These are phyloP conservation scores for human DNA, from an alignment of 2,113 vertebrate species.

Conservation along the genomic window GRCh38 chr12:23762001-23762500, in stretches of 20 bases:
- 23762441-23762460: constrained; percentile 72
- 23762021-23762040: background rate
- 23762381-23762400: background rate
- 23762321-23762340: background rate
- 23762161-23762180: constrained; percentile 53
- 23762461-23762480: constrained; percentile 69
- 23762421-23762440: background rate
- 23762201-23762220: constrained; percentile 66
- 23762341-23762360: too few relatives aligned
- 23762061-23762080: background rate
- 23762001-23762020: background rate
- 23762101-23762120: background rate
- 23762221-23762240: constrained; percentile 77
- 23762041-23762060: background rate
- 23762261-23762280: background rate
- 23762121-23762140: background rate
- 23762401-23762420: background rate
- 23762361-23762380: background rate
- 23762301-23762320: background rate
- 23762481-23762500: constrained; percentile 72
- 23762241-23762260: constrained; percentile 62
- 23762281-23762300: background rate
- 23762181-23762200: background rate
- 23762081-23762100: background rate
- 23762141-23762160: background rate